Base-by-base conservation (phyloP, 1,140 invertebrate species). In the Propsilocerus akamusi region DNA sequence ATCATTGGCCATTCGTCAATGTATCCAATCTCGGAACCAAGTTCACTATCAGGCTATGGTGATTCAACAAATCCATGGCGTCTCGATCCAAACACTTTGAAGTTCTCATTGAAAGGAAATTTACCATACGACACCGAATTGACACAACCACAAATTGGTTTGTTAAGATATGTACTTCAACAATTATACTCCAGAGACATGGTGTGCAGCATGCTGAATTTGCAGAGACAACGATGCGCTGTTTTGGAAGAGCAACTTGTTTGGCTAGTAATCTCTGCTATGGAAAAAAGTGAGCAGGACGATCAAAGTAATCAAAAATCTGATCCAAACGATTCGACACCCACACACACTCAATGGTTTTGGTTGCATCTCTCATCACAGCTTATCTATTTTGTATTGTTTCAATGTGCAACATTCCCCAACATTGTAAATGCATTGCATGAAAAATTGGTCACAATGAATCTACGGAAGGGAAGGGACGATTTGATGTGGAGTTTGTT, bases 401-500 rank as follows among this genome's bases (percentile, higher is more conserved):
- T 93, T 59, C 89, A 95, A 63, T 93, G 92, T 65, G 87, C 90
- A 0, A 86, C 80, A 55, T 97, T 97, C 63, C 84, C 87, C 25
- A 90, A 87, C 58, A 88, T 97, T 58, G 87, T 97, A 0, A 77
- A 83, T 64, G 80, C 83, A 0, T 72, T 97, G 22, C 84, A 93
- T 66, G 83, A 88, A 50, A 91, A 89, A 72, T 65, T 94, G 7
- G 76, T 81, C 25, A 79, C 80, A 6, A 72, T 79, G 56, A 86
- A 90, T 59, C 73, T 91, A 57, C 76, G 82, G 47, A 90, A 89
- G 67, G 91, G 91, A 0, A 68, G 93, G 47, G 92, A 97, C 68
- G 89, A 96, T 58, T 66, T 97, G 0, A 97, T 97, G 92, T 97
- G 93, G 93, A 85, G 93, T 4, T 67, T 97, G n/a, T 65, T 97